Evolutionary conservation across 2,113 vertebrate genomes (phyloP).

Genomic region (human (Homo sapiens)): DNA sequence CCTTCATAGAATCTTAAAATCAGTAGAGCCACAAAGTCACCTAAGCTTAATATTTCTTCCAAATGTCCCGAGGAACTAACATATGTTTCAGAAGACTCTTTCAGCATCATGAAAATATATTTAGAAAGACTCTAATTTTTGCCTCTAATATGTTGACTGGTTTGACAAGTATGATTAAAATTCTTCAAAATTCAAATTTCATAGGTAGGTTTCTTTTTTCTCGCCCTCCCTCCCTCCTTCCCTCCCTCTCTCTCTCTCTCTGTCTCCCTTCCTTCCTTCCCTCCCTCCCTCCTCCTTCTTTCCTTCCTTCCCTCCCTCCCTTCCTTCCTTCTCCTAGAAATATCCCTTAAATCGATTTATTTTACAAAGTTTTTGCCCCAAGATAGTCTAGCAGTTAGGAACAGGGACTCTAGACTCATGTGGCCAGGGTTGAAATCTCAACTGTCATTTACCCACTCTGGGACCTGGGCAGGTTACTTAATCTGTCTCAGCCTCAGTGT

Average conservation of each 20-base stretch:
- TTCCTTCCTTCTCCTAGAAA: neutral
- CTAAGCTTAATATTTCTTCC: neutral
- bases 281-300: no score
- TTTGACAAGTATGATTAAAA: slow-evolving; percentile 1
- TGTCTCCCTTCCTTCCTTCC: fast-evolving
- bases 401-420: neutral
- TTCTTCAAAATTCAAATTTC: slow-evolving; percentile 25
- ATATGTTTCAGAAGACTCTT: neutral
- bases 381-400: neutral
- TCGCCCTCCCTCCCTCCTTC: neutral
- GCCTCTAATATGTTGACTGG: neutral
- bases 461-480: neutral
- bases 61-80: neutral
- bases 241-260: neutral
- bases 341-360: neutral
- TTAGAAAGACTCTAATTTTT: neutral
- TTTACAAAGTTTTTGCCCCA: neutral
- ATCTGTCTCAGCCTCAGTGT: neutral
- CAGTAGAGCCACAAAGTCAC: neutral
- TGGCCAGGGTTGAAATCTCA: neutral
- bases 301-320: no score
- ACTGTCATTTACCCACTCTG: neutral
- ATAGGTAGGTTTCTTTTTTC: neutral
- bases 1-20: neutral
- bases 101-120: neutral